phyloP scores from a whole-genome alignment of 2,888 invertebrate genomes.

The Mythimna lalbum region DNA sequence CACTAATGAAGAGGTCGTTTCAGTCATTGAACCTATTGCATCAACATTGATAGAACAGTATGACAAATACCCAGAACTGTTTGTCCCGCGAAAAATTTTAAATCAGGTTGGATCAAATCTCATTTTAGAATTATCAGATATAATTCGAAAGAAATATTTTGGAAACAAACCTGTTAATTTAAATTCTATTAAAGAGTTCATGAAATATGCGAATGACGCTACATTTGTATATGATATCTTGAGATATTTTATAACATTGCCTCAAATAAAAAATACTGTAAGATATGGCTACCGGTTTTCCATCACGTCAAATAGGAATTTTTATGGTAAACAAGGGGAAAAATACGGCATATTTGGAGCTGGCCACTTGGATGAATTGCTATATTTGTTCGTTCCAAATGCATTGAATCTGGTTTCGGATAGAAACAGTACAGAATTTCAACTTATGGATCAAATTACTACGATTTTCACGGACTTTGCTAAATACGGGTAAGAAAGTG shows the following conservation, averaged over 20 bases:
- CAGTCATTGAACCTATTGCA: background rate
- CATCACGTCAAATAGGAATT: constrained; percentile 15
- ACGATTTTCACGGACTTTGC: constrained; percentile 34
- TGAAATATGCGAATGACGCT: background rate
- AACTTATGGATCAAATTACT: constrained; percentile 19
- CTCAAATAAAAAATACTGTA: background rate
- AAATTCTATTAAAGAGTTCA: constrained; percentile 14
- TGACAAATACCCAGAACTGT: constrained; percentile 21
- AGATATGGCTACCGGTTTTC: constrained; percentile 25
- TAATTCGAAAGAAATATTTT: constrained; percentile 21
- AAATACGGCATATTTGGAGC: constrained; percentile 20
- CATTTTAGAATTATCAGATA: constrained; percentile 23
- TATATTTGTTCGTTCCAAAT: constrained; percentile 18
- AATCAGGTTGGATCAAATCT: background rate
- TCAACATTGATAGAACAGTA: background rate
- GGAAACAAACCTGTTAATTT: constrained; percentile 19
- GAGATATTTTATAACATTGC: constrained; percentile 11
- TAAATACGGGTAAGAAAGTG: constrained; percentile 22
- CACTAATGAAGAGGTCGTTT: constrained; percentile 13
- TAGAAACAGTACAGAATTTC: constrained; percentile 8
- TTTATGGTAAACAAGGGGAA: constrained; percentile 11
- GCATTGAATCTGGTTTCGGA: constrained; percentile 4
- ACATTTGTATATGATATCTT: constrained; percentile 6
- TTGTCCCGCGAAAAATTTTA: constrained; percentile 26
- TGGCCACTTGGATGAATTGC: constrained; percentile 22